phyloP scores from a whole-genome alignment of 1,140 invertebrate species.

The Leguminivora glycinivorella region DNA sequence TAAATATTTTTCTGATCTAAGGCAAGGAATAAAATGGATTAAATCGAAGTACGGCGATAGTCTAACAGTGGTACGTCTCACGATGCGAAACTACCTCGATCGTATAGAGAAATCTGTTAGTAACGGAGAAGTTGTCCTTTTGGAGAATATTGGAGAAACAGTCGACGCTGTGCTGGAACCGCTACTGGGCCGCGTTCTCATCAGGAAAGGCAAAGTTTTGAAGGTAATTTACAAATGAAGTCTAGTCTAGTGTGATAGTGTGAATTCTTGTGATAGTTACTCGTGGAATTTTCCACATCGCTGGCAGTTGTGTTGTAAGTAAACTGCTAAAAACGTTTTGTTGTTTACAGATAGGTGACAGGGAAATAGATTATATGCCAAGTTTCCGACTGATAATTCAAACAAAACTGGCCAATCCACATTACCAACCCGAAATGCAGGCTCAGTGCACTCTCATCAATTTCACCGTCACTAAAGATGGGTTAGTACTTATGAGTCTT shows the following conservation, averaged over 20 bases:
- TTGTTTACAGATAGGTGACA: conserved; percentile 88
- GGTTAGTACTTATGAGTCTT: no score
- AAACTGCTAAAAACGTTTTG: no score
- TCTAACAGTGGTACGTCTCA: conserved; percentile 87
- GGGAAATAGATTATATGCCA: conserved; percentile 93
- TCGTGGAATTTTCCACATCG: no score
- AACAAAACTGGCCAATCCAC: conserved; percentile 96
- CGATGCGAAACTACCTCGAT: conserved; percentile 91
- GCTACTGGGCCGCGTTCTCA: conserved; percentile 91
- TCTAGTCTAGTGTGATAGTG: no score
- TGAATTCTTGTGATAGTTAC: no score
- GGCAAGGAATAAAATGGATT: conserved; percentile 97
- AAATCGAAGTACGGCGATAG: conserved; percentile 88
- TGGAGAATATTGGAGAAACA: conserved; percentile 94
- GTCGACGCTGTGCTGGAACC: conserved; percentile 95
- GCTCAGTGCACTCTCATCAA: conserved; percentile 97
- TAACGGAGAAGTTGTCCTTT: conserved; percentile 86
- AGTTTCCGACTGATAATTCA: conserved; percentile 94
- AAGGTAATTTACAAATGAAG: no score
- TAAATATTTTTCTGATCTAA: conserved; percentile 50
- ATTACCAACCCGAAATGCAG: conserved; percentile 98
- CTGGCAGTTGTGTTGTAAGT: no score
- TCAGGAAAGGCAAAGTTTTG: conserved; percentile 85
- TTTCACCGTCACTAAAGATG: conserved; percentile 96
- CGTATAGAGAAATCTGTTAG: conserved; percentile 89